Base-by-base conservation (phyloP, 1,140 invertebrate species). In the Drosophila repleta region DNA sequence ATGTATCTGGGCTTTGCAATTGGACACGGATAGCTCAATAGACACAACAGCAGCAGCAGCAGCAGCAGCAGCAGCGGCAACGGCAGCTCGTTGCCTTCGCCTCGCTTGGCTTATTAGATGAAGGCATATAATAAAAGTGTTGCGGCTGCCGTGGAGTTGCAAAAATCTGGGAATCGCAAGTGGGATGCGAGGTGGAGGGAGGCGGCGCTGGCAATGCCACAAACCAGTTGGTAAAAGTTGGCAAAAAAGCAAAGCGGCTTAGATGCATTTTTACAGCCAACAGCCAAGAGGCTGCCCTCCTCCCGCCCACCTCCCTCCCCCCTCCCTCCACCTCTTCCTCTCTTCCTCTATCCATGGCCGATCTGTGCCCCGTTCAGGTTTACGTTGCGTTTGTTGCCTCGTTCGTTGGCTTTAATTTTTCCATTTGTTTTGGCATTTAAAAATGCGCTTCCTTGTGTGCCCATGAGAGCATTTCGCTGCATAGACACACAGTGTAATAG, bases 381-480 rank as follows among this genome's bases (percentile, higher is more conserved):
- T 72, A 49, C 56, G 64, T 46, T 79, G 41, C 51, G 45, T 41
- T 32, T 24, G 7, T 48, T 45, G 60, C 74, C 39, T 71, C 81
- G 82, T 85, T 87, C 74, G 82, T 85, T 85, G 82, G 82, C 82
- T 85, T 85, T 85, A 85, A 88, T 88, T 87, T 87, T 87, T 87
- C 83, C 82, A 87, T 87, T 87, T 87, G 82, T 87, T 87, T 87
- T 87, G 83, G 82, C 82, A 87, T 87, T 87, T 87, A 87, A 87
- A 87, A 87, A 87, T 87, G 82, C 83, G 75, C 82, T 87, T 87
- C 82, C 82, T 87, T 87, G 80, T 83, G 72, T 62, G 65, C 71
- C 63, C 69, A 72, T 69, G 66, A 69, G 66, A 62, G 66, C 39
- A 69, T 35, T 60, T 20, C 43, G 48, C 10, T 20, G 7, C 10